phyloP scores from a whole-genome alignment of 2,113 vertebrate species.

The Chunga burmeisteri region DNA sequence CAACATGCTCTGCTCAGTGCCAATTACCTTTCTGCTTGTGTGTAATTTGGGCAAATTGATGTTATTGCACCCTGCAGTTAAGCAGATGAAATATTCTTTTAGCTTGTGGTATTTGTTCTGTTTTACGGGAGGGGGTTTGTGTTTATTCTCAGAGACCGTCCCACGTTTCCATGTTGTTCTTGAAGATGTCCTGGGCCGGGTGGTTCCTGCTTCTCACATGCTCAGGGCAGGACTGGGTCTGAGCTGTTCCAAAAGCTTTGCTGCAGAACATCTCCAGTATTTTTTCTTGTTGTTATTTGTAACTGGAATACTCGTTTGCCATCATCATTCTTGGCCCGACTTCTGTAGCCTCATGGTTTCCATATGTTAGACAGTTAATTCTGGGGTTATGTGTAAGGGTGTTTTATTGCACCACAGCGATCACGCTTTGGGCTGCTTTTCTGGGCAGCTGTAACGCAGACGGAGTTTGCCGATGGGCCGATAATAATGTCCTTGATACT shows the following conservation, averaged over 20 bases:
- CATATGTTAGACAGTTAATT: neutral
- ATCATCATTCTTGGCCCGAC: neutral
- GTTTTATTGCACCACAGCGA: neutral
- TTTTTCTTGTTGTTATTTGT: neutral
- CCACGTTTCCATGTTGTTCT: accelerated
- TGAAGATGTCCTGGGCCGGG: accelerated
- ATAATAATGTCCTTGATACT: neutral
- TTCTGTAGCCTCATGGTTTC: conserved; percentile 28
- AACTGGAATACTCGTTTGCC: neutral
- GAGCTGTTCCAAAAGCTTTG: neutral
- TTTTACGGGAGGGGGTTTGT: neutral
- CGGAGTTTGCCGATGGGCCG: neutral
- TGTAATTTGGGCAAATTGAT: conserved; percentile 57
- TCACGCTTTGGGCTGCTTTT: neutral
- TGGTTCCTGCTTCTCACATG: neutral
- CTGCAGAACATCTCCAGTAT: neutral
- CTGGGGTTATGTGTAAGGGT: neutral
- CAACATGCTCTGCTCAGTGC: conserved; percentile 36
- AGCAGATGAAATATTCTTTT: conserved; percentile 24
- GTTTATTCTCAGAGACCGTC: neutral
- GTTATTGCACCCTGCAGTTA: conserved; percentile 37
- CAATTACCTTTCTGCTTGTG: conserved; percentile 46
- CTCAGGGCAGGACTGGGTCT: neutral
- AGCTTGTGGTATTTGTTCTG: neutral
- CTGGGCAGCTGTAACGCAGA: neutral